phyloP scores from a whole-genome alignment of 2,113 vertebrate species.

The Pristiophorus japonicus region DNA sequence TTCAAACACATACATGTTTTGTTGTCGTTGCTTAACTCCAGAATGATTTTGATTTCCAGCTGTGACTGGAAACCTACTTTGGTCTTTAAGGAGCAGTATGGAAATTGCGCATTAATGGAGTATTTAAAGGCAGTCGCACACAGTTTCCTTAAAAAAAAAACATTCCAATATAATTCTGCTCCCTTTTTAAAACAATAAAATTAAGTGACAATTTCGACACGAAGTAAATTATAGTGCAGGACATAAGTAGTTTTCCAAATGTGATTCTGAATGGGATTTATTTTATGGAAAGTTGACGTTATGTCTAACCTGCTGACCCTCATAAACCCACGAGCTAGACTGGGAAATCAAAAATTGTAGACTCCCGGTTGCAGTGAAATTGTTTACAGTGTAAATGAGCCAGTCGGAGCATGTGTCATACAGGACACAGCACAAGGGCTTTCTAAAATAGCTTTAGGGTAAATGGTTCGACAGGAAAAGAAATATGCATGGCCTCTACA shows the following conservation, averaged over 20 bases:
- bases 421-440: background rate
- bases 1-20: background rate
- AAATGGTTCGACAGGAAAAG: background rate
- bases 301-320: constrained; percentile 23
- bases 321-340: constrained; percentile 25
- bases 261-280: constrained; percentile 31
- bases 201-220: background rate
- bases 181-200: background rate
- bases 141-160: background rate
- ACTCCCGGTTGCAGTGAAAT: background rate
- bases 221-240: constrained; percentile 5
- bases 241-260: constrained; percentile 22
- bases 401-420: background rate
- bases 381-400: constrained; percentile 11
- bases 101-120: background rate
- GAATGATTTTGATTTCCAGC: background rate
- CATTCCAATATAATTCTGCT: background rate
- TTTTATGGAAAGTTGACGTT: constrained; percentile 32
- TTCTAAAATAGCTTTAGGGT: constrained; percentile 17
- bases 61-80: background rate
- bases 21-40: background rate
- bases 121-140: background rate
- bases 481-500: background rate
- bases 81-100: background rate
- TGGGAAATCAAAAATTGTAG: constrained; percentile 26